These are phyloP conservation scores for Caenorhabditis sinica DNA, from an alignment of 2,888 invertebrate genomes.

Conservation along the genomic window DNA sequence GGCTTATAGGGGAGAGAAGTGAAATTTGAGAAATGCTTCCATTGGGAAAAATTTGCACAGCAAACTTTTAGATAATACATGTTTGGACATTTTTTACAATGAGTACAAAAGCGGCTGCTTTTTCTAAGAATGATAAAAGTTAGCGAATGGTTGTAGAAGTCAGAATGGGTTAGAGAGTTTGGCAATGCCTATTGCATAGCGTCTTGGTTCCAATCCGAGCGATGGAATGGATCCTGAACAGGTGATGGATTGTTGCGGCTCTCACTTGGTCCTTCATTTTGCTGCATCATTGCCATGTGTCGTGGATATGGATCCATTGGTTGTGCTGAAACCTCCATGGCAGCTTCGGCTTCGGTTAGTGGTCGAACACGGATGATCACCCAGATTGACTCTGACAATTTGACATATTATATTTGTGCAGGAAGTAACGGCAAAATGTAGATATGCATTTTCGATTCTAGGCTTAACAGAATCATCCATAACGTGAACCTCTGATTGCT, in stretches of 20 bases:
- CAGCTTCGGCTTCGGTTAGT: conserved; percentile 39
- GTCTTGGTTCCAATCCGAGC: conserved; percentile 37
- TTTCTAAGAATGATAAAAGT: too few relatives aligned
- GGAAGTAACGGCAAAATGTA: too few relatives aligned
- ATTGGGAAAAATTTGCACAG: neutral
- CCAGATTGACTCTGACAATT: conserved; percentile 66
- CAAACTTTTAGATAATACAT: neutral
- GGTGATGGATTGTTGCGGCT: conserved; percentile 3
- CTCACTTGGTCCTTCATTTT: conserved; percentile 25
- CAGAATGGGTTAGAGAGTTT: too few relatives aligned
- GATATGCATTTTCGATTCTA: too few relatives aligned
- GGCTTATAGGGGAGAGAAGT: neutral
- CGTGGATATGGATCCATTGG: conserved; percentile 49
- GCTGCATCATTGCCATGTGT: conserved; percentile 8
- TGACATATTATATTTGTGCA: too few relatives aligned
- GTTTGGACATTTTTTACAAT: neutral
- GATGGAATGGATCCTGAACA: conserved; percentile 21
- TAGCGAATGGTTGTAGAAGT: too few relatives aligned
- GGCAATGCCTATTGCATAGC: conserved; percentile 46
- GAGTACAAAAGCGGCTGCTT: neutral
- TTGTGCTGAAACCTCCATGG: conserved; percentile 30
- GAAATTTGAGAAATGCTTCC: neutral
- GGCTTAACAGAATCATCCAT: too few relatives aligned
- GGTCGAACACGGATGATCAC: conserved; percentile 50
- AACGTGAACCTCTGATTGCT: too few relatives aligned